Percentiles rank a stretch among this genome's conserved stretches.
Conservation (phyloP, 2,888 invertebrate species). For the Uropetala carovei region DNA sequence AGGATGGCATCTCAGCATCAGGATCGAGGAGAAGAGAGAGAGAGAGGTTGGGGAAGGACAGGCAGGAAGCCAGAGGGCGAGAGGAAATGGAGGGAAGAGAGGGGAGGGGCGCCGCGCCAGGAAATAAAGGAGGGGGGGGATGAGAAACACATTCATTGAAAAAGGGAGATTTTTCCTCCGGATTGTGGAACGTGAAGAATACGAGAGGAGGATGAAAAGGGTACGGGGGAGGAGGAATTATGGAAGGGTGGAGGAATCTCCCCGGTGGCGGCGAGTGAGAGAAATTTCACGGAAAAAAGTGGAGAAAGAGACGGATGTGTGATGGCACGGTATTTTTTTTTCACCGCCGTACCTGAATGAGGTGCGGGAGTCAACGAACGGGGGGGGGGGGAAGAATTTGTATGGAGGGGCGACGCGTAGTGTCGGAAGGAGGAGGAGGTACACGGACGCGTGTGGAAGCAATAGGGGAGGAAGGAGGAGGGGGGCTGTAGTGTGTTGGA, state of each 20-base stretch:
- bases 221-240: background rate
- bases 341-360: conserved; percentile 35
- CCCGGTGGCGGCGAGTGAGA: background rate
- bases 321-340: conserved; percentile 3
- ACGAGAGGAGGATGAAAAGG: background rate
- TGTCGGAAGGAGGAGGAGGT: background rate
- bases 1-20: background rate
- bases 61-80: background rate
- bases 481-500: background rate
- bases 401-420: background rate
- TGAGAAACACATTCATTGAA: conserved; percentile 43
- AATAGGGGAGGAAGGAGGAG: conserved; percentile 3
- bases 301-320: background rate
- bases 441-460: background rate
- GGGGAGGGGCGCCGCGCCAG: background rate
- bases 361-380: background rate
- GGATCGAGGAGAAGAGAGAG: background rate
- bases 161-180: conserved; percentile 27
- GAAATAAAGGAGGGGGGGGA: conserved; percentile 21
- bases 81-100: background rate
- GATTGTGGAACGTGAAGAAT: conserved; percentile 30
- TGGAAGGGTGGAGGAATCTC: background rate
- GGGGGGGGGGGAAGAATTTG: background rate
- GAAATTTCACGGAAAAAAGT: background rate
- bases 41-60: conserved; percentile 6